A percentile compares a stretch with the other conserved stretches of the same genome.
These are phyloP conservation scores for Rugalucina vietnamica DNA, from an alignment of 2,888 invertebrate species.

Conservation along the genomic window DNA sequence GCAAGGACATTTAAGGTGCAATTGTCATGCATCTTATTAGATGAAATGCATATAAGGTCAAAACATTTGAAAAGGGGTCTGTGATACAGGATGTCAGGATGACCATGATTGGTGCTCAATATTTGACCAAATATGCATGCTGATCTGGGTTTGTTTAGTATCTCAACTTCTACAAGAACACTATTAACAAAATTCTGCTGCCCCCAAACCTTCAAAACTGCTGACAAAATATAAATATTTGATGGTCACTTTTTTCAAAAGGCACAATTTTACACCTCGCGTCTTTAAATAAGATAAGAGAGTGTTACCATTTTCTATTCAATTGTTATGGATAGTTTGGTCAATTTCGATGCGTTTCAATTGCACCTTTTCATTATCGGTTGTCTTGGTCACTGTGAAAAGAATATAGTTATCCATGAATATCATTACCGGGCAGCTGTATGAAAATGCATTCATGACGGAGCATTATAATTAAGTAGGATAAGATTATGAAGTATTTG, in stretches of 20 bases:
- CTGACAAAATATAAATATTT: too few relatives aligned
- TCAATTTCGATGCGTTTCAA: constrained; percentile 14
- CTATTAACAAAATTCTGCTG: too few relatives aligned
- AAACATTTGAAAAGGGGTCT: background rate
- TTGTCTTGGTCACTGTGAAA: constrained; percentile 1
- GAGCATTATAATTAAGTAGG: constrained; percentile 14
- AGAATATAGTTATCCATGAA: constrained; percentile 13
- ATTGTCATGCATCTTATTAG: background rate
- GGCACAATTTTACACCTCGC: background rate
- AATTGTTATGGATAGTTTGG: constrained; percentile 12
- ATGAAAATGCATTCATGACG: constrained; percentile 10
- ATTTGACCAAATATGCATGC: too few relatives aligned
- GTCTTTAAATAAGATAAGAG: background rate
- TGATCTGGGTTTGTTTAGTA: too few relatives aligned
- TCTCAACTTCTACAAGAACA: too few relatives aligned
- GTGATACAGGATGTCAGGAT: too few relatives aligned
- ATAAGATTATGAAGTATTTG: constrained; percentile 13
- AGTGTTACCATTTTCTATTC: constrained; percentile 13
- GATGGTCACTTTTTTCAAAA: too few relatives aligned
- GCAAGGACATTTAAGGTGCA: background rate
- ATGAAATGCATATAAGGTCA: background rate
- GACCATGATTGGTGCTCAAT: too few relatives aligned
- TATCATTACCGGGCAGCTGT: background rate
- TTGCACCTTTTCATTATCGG: constrained; percentile 5
- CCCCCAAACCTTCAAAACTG: too few relatives aligned